Percentiles rank a stretch among this genome's conserved stretches.
phyloP scores from a whole-genome alignment of 2,113 vertebrate species.

The Otocyon megalotis region DNA sequence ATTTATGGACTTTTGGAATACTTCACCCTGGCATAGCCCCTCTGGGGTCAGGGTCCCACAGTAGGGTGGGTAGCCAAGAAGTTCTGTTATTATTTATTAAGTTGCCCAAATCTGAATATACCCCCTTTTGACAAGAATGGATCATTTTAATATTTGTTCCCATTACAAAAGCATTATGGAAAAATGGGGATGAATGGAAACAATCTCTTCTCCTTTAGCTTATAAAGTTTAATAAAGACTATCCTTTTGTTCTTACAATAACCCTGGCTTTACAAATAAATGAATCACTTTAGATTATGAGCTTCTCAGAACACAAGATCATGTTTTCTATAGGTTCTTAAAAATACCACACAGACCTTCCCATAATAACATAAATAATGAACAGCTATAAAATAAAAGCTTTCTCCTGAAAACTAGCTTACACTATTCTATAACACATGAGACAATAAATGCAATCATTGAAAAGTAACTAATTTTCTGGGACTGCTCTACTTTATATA shows the following conservation, averaged over 20 bases:
- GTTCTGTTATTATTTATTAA: conserved; percentile 63
- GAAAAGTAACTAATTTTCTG: conserved; percentile 69
- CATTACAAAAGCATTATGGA: conserved; percentile 62
- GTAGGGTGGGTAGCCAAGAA: neutral
- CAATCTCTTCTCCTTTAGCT: conserved; percentile 75
- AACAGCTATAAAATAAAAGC: conserved; percentile 65
- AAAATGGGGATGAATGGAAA: conserved; percentile 68
- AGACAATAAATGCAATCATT: conserved; percentile 69
- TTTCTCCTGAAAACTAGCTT: conserved; percentile 64
- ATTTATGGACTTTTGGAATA: neutral
- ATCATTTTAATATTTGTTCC: conserved; percentile 79
- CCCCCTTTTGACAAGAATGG: conserved; percentile 76
- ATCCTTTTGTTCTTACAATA: conserved; percentile 78
- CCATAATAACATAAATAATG: neutral
- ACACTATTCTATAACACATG: conserved; percentile 73
- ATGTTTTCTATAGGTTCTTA: conserved; percentile 39
- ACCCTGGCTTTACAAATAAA: conserved; percentile 71
- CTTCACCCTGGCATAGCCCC: neutral
- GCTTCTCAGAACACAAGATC: conserved; percentile 39
- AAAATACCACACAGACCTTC: neutral
- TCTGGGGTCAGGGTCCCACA: neutral
- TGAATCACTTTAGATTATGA: conserved; percentile 61
- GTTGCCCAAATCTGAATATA: conserved; percentile 62
- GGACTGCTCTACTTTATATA: neutral
- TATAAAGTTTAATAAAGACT: conserved; percentile 80